Conservation (phyloP, 2,888 invertebrate species). For the Halictus quadricinctus region DNA sequence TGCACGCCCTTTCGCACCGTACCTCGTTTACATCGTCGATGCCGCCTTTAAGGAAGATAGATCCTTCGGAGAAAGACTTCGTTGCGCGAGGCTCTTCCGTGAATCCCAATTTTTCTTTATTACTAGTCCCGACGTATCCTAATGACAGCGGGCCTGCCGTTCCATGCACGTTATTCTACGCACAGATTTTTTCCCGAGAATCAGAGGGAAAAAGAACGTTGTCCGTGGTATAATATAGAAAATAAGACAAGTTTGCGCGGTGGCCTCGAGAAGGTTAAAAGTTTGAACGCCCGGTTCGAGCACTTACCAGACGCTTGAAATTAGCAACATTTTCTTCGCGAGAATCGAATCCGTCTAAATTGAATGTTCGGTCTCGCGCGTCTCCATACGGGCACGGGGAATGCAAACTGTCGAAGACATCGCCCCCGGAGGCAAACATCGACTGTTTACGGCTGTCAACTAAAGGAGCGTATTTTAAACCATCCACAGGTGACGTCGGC, state of each 20-base stretch:
- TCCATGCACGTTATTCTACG: background rate
- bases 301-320: background rate
- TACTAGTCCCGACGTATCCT: slow-evolving; percentile 37
- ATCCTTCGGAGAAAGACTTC: slow-evolving; percentile 58
- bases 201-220: background rate
- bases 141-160: slow-evolving; percentile 21
- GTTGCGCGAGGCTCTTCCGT: slow-evolving; percentile 45
- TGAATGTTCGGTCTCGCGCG: background rate
- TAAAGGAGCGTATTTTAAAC: slow-evolving; percentile 43
- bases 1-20: slow-evolving; percentile 42
- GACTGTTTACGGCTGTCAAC: background rate
- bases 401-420: slow-evolving; percentile 9
- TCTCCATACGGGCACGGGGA: background rate
- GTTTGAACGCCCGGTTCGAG: background rate
- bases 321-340: background rate
- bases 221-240: background rate
- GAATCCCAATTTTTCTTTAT: slow-evolving; percentile 59
- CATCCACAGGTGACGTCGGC: background rate
- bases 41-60: slow-evolving; percentile 59
- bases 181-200: background rate
- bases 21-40: slow-evolving; percentile 63
- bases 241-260: background rate
- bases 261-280: background rate
- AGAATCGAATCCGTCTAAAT: background rate
- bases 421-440: background rate